Conservation (phyloP, 2,113 vertebrate species). For the Balaeniceps rex region DNA sequence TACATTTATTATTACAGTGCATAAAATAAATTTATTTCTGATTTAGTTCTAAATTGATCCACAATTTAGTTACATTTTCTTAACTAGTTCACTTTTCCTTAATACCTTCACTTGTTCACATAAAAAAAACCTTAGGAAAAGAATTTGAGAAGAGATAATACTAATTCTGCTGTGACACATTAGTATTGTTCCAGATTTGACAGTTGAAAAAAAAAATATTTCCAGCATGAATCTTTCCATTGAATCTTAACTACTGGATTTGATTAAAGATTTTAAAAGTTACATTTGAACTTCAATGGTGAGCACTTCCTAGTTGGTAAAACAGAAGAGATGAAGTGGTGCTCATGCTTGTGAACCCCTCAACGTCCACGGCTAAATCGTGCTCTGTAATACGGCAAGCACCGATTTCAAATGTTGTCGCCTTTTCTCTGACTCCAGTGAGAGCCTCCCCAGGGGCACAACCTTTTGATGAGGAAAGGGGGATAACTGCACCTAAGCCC, state of each 20-base stretch:
- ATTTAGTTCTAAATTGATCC: neutral
- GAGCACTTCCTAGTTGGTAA: neutral
- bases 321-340: neutral
- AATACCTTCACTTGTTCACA: neutral
- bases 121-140: neutral
- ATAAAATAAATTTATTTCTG: neutral
- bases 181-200: neutral
- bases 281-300: neutral
- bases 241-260: neutral
- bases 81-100: neutral
- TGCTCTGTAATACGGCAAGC: neutral
- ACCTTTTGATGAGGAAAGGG: neutral
- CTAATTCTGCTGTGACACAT: neutral
- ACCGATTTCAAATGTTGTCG: neutral
- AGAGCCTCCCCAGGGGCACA: neutral
- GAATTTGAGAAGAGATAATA: neutral
- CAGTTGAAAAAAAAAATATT: neutral
- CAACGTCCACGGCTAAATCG: neutral
- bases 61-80: neutral
- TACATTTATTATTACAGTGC: neutral
- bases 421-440: neutral
- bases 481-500: neutral
- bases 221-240: neutral
- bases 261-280: neutral
- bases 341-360: neutral